Percentiles rank a stretch among this genome's conserved stretches.
phyloP scores from a whole-genome alignment of 2,888 invertebrate genomes.

The Galerucella calmariensis region DNA sequence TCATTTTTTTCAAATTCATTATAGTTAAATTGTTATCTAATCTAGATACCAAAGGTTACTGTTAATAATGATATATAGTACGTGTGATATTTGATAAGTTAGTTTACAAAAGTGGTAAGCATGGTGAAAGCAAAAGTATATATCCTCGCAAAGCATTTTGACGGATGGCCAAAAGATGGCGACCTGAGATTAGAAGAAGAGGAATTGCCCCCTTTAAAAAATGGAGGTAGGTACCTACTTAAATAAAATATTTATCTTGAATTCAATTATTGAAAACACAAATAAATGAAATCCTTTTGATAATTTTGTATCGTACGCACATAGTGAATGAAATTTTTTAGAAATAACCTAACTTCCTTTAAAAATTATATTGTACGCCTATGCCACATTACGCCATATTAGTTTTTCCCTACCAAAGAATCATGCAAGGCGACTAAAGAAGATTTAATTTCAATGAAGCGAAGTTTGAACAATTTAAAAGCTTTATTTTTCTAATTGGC shows the following conservation, averaged over 20 bases:
- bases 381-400: too few species aligned
- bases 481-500: too few species aligned
- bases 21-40: neutral
- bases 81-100: neutral
- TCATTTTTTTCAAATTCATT: too few species aligned
- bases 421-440: too few species aligned
- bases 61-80: neutral
- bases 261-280: neutral
- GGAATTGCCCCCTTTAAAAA: conserved; percentile 71
- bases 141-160: conserved; percentile 74
- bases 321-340: too few species aligned
- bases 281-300: neutral
- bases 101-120: neutral
- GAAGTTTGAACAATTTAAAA: too few species aligned
- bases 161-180: conserved; percentile 73
- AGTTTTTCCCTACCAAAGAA: too few species aligned
- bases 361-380: too few species aligned
- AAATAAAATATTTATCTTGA: too few species aligned
- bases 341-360: too few species aligned
- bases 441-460: too few species aligned
- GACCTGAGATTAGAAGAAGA: conserved; percentile 78
- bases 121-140: conserved; percentile 68
- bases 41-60: neutral
- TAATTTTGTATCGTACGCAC: too few species aligned
- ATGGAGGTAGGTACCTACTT: conserved; percentile 70